These are phyloP conservation scores for Morone saxatilis DNA, from an alignment of 2,113 vertebrate species.

Conservation along the genomic window DNA sequence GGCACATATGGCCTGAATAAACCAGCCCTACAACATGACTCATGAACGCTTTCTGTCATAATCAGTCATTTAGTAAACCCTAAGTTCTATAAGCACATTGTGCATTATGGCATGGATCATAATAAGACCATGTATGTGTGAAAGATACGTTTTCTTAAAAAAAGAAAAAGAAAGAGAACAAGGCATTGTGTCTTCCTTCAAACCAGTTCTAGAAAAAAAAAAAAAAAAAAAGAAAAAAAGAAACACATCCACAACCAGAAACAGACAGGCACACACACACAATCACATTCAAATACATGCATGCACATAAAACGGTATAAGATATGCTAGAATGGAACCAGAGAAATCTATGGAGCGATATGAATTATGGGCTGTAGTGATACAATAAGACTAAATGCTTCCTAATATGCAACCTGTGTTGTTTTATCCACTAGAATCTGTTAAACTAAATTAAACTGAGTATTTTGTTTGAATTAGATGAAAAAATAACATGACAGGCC, in stretches of 20 bases:
- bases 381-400: neutral
- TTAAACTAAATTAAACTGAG: slow-evolving; percentile 35
- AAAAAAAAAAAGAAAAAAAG: neutral
- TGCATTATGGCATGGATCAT: slow-evolving; percentile 48
- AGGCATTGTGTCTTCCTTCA: neutral
- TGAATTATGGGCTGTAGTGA: neutral
- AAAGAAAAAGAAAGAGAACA: slow-evolving; percentile 6
- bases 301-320: slow-evolving; percentile 8
- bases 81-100: slow-evolving; percentile 29
- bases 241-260: slow-evolving; percentile 39
- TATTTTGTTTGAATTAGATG: slow-evolving; percentile 47
- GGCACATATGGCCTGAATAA: slow-evolving; percentile 66
- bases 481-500: slow-evolving; percentile 45
- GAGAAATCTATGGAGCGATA: neutral
- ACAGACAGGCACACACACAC: slow-evolving; percentile 16
- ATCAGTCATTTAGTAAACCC: slow-evolving; percentile 44
- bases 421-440: slow-evolving; percentile 19
- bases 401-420: neutral
- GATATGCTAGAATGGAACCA: neutral
- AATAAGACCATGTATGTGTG: slow-evolving; percentile 29
- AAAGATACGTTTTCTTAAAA: slow-evolving; percentile 30
- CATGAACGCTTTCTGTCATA: slow-evolving; percentile 49
- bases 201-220: no score
- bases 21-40: slow-evolving; percentile 41
- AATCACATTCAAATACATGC: neutral